Evolutionary conservation across 2,797 vertebrate species (phyloP), one percentile per base, ranked within the genome.

Genomic region (Mus minutoides): DNA sequence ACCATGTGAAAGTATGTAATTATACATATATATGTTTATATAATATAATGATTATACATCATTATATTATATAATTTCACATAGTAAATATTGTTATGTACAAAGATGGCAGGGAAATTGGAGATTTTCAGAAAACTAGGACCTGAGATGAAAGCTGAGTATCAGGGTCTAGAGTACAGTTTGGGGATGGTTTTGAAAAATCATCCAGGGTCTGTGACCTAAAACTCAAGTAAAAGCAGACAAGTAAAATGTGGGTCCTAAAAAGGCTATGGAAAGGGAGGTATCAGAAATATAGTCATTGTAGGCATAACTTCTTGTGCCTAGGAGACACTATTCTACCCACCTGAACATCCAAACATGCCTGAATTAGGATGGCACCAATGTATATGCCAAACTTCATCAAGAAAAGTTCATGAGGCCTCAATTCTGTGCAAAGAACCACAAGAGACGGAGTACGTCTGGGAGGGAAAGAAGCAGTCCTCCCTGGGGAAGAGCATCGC

Each of bases 91-190:
- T 34, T 37, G 46, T 43, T 56, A 46, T 83, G 17, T 19, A 82
- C 49, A 34, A 78, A 88, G 58, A 37, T 9, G 10, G 8, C 29
- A 17, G 19, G 8, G 13, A 14, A 1, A 17, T 29, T 2, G 24
- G 14, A 90, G 26, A 62, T 62, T 62, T 29, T 62, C 60, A 62
- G 60, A 29, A 26, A 29, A 29, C 10, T 62, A 62, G 60, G 29
- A 12, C 60, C 3, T 62, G 21, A 40, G 2, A 31, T 34, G 10
- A n/a, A 17, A 17, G 29, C 9, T 1, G 0, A 3, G 24, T 3
- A 9, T 2, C 22, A 52, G 2, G 2, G 6, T n/a, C 14, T 31
- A 60, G 46, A 14, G 0, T 0, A 17, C 0, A 24, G 37, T 2
- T 14, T 52, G 2, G 19, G 22, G 9, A 11, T 75, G 40, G 73